Evolutionary conservation across 2,113 vertebrate genomes (phyloP).

Genomic region (Marmota flaviventris): DNA sequence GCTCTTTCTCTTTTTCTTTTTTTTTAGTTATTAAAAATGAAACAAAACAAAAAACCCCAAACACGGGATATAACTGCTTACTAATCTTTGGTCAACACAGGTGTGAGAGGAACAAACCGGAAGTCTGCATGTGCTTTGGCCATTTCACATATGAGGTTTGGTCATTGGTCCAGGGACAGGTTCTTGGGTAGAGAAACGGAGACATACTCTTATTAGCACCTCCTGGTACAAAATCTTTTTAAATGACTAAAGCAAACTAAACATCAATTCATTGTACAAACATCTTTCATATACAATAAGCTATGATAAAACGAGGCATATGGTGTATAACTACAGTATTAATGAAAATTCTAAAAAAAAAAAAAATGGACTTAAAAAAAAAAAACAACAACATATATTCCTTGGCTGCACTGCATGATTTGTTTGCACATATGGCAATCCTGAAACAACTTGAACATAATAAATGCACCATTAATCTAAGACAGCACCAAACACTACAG

Average conservation of each 20-base stretch:
- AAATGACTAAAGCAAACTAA: conserved; percentile 86
- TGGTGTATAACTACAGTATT: conserved; percentile 89
- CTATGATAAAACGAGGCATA: conserved; percentile 88
- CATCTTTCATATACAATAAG: conserved; percentile 87
- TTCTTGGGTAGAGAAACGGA: conserved; percentile 80
- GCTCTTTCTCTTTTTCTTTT: not conserved
- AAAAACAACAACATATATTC: conserved; percentile 79
- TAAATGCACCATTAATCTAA: conserved; percentile 84
- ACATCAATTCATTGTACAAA: conserved; percentile 88
- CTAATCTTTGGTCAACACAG: conserved; percentile 87
- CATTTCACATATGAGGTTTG: conserved; percentile 82
- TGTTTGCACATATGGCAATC: conserved; percentile 84
- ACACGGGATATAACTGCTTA: conserved; percentile 80
- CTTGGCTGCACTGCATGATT: conserved; percentile 80
- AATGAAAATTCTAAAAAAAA: conserved; percentile 85
- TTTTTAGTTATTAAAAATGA: conserved; percentile 75
- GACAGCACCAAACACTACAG: conserved; percentile 86
- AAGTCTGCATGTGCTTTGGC: conserved; percentile 77
- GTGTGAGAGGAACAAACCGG: conserved; percentile 69
- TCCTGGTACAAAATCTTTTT: conserved; percentile 81
- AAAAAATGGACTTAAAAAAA: conserved; percentile 81
- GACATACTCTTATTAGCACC: conserved; percentile 78
- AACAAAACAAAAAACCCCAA: conserved; percentile 72
- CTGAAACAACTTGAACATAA: conserved; percentile 84
- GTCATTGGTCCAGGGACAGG: conserved; percentile 77